Percentiles rank a stretch among this genome's conserved stretches.
phyloP scores from a whole-genome alignment of 2,888 invertebrate genomes.

The Villa cingulata region DNA sequence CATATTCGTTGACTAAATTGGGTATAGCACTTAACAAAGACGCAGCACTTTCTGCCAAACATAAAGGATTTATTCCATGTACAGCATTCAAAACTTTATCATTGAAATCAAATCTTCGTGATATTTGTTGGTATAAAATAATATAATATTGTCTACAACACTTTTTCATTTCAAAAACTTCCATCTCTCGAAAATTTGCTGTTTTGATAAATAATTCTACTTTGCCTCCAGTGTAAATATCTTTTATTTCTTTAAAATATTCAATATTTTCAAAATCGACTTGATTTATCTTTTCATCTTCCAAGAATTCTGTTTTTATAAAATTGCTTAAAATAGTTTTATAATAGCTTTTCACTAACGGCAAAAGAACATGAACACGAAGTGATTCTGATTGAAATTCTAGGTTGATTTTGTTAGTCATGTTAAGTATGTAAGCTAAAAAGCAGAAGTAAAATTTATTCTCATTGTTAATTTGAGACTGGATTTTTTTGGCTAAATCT shows the following conservation, averaged over 20 bases:
- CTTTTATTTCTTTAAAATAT: no score
- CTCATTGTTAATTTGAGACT: background rate
- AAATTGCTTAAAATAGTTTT: no score
- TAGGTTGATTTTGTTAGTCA: background rate
- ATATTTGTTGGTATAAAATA: background rate
- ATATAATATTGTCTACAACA: background rate
- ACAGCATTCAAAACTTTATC: background rate
- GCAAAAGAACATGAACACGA: no score
- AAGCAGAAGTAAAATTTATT: background rate
- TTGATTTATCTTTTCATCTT: no score
- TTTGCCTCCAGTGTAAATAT: background rate
- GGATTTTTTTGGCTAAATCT: background rate
- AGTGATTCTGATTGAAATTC: no score
- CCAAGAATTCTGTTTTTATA: no score
- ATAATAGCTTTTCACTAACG: no score
- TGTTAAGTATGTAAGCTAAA: background rate
- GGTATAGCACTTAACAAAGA: background rate
- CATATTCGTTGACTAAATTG: background rate
- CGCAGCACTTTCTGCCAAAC: background rate
- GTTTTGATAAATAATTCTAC: background rate
- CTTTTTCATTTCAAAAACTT: no score
- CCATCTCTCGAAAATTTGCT: no score
- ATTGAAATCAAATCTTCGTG: background rate
- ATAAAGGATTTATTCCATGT: background rate
- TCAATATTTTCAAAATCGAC: no score